Conservation (phyloP, 1,140 invertebrate species). For the Pseudoatta argentina region DNA sequence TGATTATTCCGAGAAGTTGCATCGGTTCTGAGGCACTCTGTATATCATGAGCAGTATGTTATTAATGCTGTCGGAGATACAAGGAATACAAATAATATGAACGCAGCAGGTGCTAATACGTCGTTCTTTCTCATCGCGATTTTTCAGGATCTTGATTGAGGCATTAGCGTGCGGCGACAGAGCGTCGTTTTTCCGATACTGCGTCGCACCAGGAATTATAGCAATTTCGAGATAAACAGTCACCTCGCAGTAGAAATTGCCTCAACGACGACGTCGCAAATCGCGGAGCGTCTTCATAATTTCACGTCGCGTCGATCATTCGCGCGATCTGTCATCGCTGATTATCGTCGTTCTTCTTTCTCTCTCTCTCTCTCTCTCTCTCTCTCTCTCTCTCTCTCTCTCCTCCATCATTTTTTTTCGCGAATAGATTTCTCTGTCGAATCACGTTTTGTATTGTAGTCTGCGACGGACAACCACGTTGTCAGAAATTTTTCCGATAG, state of each 20-base stretch:
- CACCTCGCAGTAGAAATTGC: constrained; percentile 37
- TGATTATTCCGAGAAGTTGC: constrained; percentile 1
- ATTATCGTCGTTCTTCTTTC: constrained; percentile 40
- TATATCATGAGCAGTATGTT: constrained; percentile 35
- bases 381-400: neutral
- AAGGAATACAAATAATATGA: constrained; percentile 45
- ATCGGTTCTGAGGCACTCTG: neutral
- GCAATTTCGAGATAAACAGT: constrained; percentile 60
- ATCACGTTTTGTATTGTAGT: constrained; percentile 22
- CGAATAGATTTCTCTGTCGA: constrained; percentile 24
- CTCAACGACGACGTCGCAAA: constrained; percentile 48
- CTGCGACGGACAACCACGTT: constrained; percentile 15
- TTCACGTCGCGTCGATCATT: constrained; percentile 45
- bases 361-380: constrained; percentile 16
- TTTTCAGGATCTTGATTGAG: constrained; percentile 54
- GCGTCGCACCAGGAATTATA: constrained; percentile 54
- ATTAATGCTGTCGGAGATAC: constrained; percentile 29
- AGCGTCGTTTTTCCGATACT: constrained; percentile 49
- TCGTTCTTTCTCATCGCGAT: constrained; percentile 4
- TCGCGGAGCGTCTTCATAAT: constrained; percentile 47
- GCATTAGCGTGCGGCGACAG: constrained; percentile 48
- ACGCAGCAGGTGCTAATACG: constrained; percentile 27
- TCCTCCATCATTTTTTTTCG: neutral
- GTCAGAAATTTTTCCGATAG: constrained; percentile 54
- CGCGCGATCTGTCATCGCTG: constrained; percentile 54